Evolutionary conservation across 2,888 invertebrate species (phyloP), one percentile per base, ranked within the genome.

Genomic region (Torymus auratus): DNA sequence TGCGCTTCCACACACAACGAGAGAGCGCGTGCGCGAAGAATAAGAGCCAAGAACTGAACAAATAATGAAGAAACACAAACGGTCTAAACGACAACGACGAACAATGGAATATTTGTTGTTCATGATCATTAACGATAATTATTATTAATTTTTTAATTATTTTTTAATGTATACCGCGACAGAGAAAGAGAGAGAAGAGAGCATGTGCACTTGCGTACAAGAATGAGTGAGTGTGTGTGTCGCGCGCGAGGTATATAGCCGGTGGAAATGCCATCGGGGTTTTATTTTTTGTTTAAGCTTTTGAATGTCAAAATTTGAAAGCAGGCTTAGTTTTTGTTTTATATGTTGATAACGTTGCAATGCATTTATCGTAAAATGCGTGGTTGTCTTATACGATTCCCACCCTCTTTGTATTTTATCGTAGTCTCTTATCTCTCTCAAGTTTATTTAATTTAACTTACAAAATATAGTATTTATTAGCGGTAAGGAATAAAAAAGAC

Each of bases 131-230:
- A 65, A 28, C 60, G 53, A 55, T 56, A 17, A 52, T 72, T 67
- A 65, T 70, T 71, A 62, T 67, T 50, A 56, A 69, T 79, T 73
- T 79, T 79, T 64, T 61, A 74, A 61, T 78, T 74, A 62, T 73
- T 79, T 79, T 73, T 28, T 78, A 71, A 72, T 20, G 67, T 72
- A 78, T 68, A 61, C 52, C 53, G 68, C 41, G 72, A 60, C 53
- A n/a, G 55, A 41, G 14, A 20, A n/a, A n/a, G 58, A 62, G 13
- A 58, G 71, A 17, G 7, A 61, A 55, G 41, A 65, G 41, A n/a
- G 58, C 12, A 11, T n/a, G 13, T 20, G 76, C 1, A 55, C 13
- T n/a, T 20, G 15, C 2, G 52, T 62, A 53, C 60, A 7, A 7
- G 41, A 41, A 41, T 10, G 41, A 10, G 7, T 41, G 41, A 5